These are phyloP conservation scores for Torymus tubicola DNA, from an alignment of 2,888 invertebrate species.

Conservation along the genomic window DNA sequence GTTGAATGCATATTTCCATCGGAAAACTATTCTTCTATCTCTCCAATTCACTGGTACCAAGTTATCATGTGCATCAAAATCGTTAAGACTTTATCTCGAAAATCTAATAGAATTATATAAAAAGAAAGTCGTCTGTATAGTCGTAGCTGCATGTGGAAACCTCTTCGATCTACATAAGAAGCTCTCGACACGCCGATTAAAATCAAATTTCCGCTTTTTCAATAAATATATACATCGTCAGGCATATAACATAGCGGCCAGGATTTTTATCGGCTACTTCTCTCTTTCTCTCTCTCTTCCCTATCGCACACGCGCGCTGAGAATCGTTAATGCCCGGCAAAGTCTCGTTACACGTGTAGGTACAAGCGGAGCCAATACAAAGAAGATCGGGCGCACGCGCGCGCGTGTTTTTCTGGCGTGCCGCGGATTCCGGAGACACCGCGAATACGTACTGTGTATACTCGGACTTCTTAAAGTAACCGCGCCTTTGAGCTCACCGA, in stretches of 20 bases:
- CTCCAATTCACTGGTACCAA: too few species aligned
- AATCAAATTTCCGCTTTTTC: conserved; percentile 40
- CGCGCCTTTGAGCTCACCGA: conserved; percentile 51
- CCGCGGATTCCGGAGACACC: conserved; percentile 55
- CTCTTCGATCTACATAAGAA: background rate
- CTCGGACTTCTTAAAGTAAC: conserved; percentile 55
- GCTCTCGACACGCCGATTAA: conserved; percentile 1
- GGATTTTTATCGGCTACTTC: background rate
- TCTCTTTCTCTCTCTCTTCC: background rate
- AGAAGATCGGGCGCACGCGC: conserved; percentile 16
- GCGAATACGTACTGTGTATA: conserved; percentile 28
- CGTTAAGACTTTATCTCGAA: too few species aligned
- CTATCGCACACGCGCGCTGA: background rate
- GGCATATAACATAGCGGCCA: background rate
- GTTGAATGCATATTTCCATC: too few species aligned
- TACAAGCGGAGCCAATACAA: conserved; percentile 34
- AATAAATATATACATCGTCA: conserved; percentile 25
- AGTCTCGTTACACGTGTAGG: conserved; percentile 46
- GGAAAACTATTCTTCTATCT: too few species aligned
- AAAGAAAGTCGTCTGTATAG: too few species aligned
- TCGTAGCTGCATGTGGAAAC: too few species aligned
- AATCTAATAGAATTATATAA: too few species aligned
- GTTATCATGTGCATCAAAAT: too few species aligned
- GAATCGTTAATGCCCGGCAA: conserved; percentile 22
- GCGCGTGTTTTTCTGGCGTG: conserved; percentile 45